A percentile compares a stretch with the other conserved stretches of the same genome.
phyloP scores from a whole-genome alignment of 2,797 vertebrate genomes.

The Protonibea diacanthus region DNA sequence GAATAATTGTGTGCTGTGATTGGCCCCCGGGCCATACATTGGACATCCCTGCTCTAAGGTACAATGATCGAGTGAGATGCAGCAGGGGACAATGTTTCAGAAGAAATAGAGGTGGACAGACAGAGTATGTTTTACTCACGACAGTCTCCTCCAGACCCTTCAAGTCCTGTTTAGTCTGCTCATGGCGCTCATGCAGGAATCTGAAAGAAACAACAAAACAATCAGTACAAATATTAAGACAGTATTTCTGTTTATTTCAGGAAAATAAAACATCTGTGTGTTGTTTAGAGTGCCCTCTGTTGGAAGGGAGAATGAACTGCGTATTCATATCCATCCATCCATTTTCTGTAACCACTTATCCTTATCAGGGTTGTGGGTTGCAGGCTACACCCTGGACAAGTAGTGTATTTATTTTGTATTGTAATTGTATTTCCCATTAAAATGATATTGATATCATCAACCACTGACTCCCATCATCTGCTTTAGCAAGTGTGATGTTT shows the following conservation, averaged over 20 bases:
- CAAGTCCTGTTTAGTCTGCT: conserved; percentile 95
- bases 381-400: too few relatives aligned
- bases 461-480: not conserved
- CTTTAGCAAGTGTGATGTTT: not conserved
- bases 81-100: not conserved
- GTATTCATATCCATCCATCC: not conserved
- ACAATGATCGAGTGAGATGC: not conserved
- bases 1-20: too few relatives aligned
- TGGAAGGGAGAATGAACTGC: conserved; percentile 2
- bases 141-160: conserved; percentile 97
- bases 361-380: too few relatives aligned
- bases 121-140: conserved; percentile 80
- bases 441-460: not conserved
- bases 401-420: not conserved
- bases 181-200: conserved; percentile 94
- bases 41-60: too few relatives aligned
- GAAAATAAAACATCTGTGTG: not conserved
- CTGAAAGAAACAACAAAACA: conserved; percentile 74
- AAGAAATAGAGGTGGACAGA: not conserved
- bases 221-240: not conserved
- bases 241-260: not conserved
- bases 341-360: too few relatives aligned
- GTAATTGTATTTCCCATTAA: too few relatives aligned
- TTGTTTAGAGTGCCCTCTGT: conserved; percentile 30
- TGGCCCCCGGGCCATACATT: too few relatives aligned